Conservation (phyloP, 37 sponge, comb jelly and placozoan genomes). For the Ianthella basta region DNA sequence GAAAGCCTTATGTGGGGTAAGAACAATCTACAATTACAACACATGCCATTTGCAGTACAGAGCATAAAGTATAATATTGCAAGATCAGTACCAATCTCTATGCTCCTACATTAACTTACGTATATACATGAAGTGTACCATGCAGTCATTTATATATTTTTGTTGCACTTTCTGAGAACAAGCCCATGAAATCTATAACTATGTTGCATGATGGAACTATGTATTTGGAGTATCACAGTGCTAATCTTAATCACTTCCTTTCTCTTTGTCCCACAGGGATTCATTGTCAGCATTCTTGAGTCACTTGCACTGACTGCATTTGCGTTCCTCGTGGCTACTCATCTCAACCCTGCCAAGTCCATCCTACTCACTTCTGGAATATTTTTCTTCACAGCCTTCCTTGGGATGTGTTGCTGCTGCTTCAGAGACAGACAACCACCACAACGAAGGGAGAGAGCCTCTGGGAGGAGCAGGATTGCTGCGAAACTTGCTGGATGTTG, state of each 20-base stretch:
- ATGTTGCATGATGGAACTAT: too few relatives aligned
- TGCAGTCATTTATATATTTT: too few relatives aligned
- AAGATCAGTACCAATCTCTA: too few relatives aligned
- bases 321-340: slow-evolving; percentile 41
- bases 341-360: slow-evolving; percentile 43
- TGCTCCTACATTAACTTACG: too few relatives aligned
- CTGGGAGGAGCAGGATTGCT: too few relatives aligned
- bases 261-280: neutral
- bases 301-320: slow-evolving; percentile 42
- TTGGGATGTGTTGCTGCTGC: slow-evolving; percentile 27
- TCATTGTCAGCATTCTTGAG: slow-evolving; percentile 16
- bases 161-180: too few relatives aligned
- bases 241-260: too few relatives aligned
- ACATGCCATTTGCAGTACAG: too few relatives aligned
- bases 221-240: too few relatives aligned
- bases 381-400: slow-evolving; percentile 32
- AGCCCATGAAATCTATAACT: too few relatives aligned
- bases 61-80: too few relatives aligned
- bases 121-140: too few relatives aligned
- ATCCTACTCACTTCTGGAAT: slow-evolving; percentile 56
- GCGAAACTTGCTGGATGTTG: neutral
- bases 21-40: neutral
- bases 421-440: neutral
- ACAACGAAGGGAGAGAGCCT: neutral
- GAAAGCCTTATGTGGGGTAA: slow-evolving; percentile 51